Evolutionary conservation across 2,888 invertebrate species (phyloP).

Genomic region (Callosobruchus maculatus): DNA sequence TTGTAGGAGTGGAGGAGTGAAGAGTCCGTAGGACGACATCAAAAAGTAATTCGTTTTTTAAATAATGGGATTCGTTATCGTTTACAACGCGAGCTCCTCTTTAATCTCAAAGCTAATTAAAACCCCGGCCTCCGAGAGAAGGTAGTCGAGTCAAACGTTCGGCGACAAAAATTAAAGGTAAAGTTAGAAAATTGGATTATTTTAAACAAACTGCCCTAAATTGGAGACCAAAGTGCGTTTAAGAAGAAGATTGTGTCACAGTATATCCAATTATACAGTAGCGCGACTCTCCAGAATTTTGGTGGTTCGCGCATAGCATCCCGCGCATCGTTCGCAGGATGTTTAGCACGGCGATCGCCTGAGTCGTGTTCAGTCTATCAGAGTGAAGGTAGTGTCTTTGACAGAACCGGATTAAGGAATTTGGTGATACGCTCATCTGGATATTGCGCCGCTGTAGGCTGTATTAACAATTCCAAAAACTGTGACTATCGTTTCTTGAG

Average conservation of each 20-base stretch:
- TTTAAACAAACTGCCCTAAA: constrained; percentile 31
- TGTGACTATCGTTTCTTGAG: too few relatives aligned
- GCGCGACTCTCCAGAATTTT: too few relatives aligned
- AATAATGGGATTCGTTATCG: not conserved
- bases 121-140: not conserved
- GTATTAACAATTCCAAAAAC: too few relatives aligned
- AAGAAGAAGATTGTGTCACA: not conserved
- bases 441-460: too few relatives aligned
- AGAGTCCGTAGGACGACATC: not conserved
- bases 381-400: too few relatives aligned
- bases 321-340: too few relatives aligned
- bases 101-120: constrained; percentile 1
- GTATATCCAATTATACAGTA: too few relatives aligned
- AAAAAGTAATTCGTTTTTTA: not conserved
- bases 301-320: too few relatives aligned
- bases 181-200: constrained; percentile 26
- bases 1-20: not conserved
- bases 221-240: constrained; percentile 31
- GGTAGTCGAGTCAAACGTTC: not conserved
- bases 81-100: not conserved
- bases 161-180: constrained; percentile 8
- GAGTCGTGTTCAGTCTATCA: too few relatives aligned
- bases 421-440: too few relatives aligned
- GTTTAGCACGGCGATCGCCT: too few relatives aligned
- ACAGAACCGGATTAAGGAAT: too few relatives aligned